Evolutionary conservation across 1,140 invertebrate species (phyloP).

Genomic region (Tetragnatha versicolor): DNA sequence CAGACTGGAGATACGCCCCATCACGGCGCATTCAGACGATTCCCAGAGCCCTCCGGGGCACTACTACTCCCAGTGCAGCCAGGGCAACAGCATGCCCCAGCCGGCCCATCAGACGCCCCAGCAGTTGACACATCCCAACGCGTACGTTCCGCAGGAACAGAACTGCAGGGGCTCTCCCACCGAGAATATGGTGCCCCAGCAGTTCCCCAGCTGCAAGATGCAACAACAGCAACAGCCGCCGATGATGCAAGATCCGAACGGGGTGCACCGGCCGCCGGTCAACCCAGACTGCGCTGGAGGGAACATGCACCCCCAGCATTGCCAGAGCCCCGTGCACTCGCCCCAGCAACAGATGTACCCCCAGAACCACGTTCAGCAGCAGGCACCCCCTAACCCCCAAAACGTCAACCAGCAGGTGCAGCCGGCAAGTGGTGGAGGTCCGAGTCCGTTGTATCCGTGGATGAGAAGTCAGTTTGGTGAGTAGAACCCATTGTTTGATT

Average conservation of each 20-base stretch:
- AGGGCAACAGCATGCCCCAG: constrained; percentile 55
- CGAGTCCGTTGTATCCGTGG: constrained; percentile 93
- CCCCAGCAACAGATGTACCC: constrained; percentile 56
- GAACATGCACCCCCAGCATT: constrained; percentile 69
- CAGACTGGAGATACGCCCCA: constrained; percentile 79
- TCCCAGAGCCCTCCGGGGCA: constrained; percentile 58
- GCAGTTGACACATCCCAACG: constrained; percentile 51
- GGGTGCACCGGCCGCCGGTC: constrained; percentile 58
- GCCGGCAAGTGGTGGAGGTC: constrained; percentile 24
- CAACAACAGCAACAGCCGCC: constrained; percentile 61
- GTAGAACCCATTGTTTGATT: too few species aligned
- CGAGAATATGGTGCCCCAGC: constrained; percentile 45
- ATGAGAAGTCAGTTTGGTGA: constrained; percentile 98
- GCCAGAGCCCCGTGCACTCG: constrained; percentile 67
- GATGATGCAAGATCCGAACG: constrained; percentile 65
- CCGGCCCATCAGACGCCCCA: constrained; percentile 46
- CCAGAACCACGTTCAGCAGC: constrained; percentile 52
- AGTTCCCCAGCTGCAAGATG: constrained; percentile 57
- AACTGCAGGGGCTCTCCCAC: constrained; percentile 52
- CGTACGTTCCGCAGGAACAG: constrained; percentile 52
- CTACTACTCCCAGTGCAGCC: constrained; percentile 64
- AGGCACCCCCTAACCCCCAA: constrained; percentile 58
- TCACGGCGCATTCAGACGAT: constrained; percentile 68
- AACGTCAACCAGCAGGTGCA: constrained; percentile 60
- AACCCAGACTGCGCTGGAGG: constrained; percentile 33